Evolutionary conservation across 2,888 invertebrate genomes (phyloP), one percentile per base, ranked within the genome.

Genomic region (Cerceris rybyensis): DNA sequence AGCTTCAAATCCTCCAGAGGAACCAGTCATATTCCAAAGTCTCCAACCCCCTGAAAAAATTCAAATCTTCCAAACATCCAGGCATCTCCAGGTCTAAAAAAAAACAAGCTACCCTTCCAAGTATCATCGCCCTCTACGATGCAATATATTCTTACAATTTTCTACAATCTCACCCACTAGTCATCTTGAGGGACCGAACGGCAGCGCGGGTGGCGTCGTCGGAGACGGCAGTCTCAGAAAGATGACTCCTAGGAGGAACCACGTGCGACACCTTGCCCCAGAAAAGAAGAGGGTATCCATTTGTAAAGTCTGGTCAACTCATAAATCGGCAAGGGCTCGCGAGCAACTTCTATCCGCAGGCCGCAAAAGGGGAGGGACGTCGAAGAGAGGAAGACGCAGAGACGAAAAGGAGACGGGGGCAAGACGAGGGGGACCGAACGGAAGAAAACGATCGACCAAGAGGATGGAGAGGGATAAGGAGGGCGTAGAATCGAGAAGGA

Each of bases 351-450:
- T 58, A 63, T 66, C 46, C 78, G 80, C 69, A 39, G 50, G 67
- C 66, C 50, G 66, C 52, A 67, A 69, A 63, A 42, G 78, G 52
- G 70, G 77, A 59, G 70, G 72, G 63, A 63, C 73, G 59, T 52
- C 58, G 78, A n/a, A 43, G 54, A 49, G 28, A 39, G 65, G 11
- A 63, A 70, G 58, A 76, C 71, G 74, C 74, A 74, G 70, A 63
- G 75, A 74, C 75, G 70, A 60, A 84, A 75, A 83, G 82, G 80
- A 84, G 85, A 68, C 66, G 68, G 76, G 74, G 81, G 75, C 83
- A 84, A 84, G 77, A 78, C 82, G 83, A 82, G 84, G 86, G 87
- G 87, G 84, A 81, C 89, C 87, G 66, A 69, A 13, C 43, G 63
- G 7, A 69, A 55, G 57, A 50, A 61, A 67, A 7, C 13, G 60